A percentile compares a stretch with the other conserved stretches of the same genome.
These are phyloP conservation scores for Peromyscus nudipes DNA, from an alignment of 2,797 vertebrate genomes.

Conservation along the genomic window DNA sequence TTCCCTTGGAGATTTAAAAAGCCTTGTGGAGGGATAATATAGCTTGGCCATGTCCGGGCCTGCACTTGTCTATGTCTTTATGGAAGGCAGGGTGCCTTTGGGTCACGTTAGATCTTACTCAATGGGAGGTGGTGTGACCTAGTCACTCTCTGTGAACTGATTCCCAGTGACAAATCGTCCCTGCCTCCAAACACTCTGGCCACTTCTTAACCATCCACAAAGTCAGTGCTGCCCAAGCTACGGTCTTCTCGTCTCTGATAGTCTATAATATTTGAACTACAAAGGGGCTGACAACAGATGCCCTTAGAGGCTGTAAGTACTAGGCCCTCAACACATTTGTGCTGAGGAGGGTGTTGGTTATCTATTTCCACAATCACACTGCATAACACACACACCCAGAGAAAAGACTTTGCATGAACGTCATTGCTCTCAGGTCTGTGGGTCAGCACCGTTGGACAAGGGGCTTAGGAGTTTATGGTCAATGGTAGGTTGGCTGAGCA, in stretches of 20 bases:
- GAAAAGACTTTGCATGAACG: neutral
- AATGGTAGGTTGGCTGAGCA: neutral
- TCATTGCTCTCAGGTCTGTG: neutral
- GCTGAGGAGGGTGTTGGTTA: neutral
- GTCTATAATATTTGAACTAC: neutral
- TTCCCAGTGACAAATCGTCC: neutral
- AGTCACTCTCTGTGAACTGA: neutral
- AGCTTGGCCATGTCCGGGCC: neutral
- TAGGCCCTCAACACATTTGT: neutral
- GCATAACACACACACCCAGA: neutral
- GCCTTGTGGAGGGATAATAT: neutral
- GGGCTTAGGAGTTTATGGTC: rapidly evolving
- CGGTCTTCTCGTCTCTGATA: neutral
- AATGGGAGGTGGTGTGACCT: neutral
- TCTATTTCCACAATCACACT: neutral
- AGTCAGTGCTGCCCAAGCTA: neutral
- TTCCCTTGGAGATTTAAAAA: slow-evolving; percentile 64
- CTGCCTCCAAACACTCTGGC: neutral
- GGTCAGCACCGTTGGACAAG: neutral
- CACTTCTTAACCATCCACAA: neutral
- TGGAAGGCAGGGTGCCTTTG: slow-evolving; percentile 12
- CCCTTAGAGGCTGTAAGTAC: neutral
- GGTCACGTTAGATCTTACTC: slow-evolving; percentile 30
- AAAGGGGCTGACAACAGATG: neutral
- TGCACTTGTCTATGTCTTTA: neutral